Evolutionary conservation across 2,113 vertebrate species (phyloP).

Genomic region (Aptenodytes patagonicus): DNA sequence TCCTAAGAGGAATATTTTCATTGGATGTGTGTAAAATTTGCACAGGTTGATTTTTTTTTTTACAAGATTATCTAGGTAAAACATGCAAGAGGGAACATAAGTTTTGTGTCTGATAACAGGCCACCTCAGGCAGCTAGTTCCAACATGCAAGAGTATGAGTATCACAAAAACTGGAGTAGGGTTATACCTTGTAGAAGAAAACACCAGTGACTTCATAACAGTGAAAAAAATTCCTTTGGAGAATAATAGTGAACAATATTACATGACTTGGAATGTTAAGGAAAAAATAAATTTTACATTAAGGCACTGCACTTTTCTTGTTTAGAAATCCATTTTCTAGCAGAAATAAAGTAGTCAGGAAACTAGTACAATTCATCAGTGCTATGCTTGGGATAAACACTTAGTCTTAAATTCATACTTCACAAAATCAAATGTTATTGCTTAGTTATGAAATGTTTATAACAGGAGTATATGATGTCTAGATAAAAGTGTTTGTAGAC

Average conservation of each 20-base stretch:
- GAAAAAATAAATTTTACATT: neutral
- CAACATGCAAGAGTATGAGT: neutral
- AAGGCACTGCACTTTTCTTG: neutral
- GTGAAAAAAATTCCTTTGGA: neutral
- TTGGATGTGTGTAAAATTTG: neutral
- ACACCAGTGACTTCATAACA: neutral
- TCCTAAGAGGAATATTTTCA: neutral
- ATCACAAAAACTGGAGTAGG: neutral
- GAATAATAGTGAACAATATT: neutral
- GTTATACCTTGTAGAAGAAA: neutral
- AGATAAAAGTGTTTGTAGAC: neutral
- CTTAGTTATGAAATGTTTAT: neutral
- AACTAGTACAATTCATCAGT: neutral
- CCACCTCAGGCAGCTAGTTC: neutral
- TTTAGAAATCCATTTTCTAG: neutral
- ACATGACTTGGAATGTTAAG: neutral
- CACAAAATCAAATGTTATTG: neutral
- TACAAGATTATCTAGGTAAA: neutral
- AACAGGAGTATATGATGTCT: neutral
- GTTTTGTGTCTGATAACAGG: neutral
- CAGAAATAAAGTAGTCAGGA: neutral
- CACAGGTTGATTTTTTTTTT: neutral
- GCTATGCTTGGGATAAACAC: neutral
- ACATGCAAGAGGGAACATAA: neutral
- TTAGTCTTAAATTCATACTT: neutral